Conservation (phyloP, 2,797 vertebrate genomes). For the Rhabdomys pumilio region DNA sequence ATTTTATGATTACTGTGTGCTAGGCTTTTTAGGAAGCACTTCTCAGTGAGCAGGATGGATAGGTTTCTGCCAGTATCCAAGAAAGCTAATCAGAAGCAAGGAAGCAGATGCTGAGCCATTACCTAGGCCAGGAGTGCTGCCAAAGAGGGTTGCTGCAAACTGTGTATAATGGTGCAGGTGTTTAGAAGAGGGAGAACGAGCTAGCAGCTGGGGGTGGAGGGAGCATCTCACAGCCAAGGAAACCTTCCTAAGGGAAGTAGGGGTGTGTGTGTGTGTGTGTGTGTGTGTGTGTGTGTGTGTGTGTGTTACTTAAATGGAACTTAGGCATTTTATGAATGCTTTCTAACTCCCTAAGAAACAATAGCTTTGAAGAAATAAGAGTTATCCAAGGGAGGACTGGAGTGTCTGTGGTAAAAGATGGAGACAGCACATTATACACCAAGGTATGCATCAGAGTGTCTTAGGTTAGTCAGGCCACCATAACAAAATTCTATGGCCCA, state of each 20-base stretch:
- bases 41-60: neutral
- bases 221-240: neutral
- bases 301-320: neutral
- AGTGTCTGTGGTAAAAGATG: neutral
- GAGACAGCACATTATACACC: neutral
- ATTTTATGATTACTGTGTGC: neutral
- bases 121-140: neutral
- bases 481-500: neutral
- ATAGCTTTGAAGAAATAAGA: conserved; percentile 23
- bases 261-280: too few species aligned
- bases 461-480: neutral
- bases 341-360: neutral
- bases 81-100: neutral
- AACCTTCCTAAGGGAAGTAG: neutral
- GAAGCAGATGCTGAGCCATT: neutral
- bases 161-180: neutral
- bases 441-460: neutral
- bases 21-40: neutral
- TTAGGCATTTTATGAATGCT: neutral
- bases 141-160: neutral
- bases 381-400: neutral
- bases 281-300: neutral
- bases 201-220: neutral
- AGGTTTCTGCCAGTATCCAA: neutral
- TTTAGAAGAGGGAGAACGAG: neutral